Evolutionary conservation across 2,888 invertebrate genomes (phyloP), one percentile per base, ranked within the genome.

Genomic region (Sceliomorpha sp.): DNA sequence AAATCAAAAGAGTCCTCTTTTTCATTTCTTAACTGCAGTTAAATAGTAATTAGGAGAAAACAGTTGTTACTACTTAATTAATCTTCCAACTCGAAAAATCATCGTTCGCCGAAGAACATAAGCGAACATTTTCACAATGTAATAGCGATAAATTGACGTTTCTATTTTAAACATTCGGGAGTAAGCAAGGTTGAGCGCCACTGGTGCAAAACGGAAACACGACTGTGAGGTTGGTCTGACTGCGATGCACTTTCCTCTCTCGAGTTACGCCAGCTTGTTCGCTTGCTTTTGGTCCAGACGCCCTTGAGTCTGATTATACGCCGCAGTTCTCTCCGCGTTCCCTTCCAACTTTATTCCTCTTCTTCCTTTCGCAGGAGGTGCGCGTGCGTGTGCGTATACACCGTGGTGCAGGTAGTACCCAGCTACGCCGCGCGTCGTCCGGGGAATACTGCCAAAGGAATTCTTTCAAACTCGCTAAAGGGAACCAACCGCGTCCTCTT

Each of bases 231-330:
- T 64, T 62, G 50, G 66, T 71, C 66, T 62, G 67, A 56, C 71
- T 72, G 62, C 56, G 75, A 73, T 78, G 79, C 76, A 76, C 79
- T 80, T 80, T 78, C 72, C 74, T 74, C 78, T 75, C 71, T 73
- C 72, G 48, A 72, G 70, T 72, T 72, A 66, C 69, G 39, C 32
- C 56, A 47, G 60, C 53, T 55, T 67, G 60, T 63, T 59, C 39
- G 51, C 42, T 70, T 32, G 71, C 63, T 80, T 79, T 80, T 79
- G 75, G 78, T 77, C 77, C 82, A 81, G 83, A 84, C 80, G 81
- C 82, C 83, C 84, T 84, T 83, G 83, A 84, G 82, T 83, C 80
- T 79, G 83, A 84, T 83, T 84, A 81, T 80, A 84, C 77, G 74
- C 76, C 76, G 71, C 71, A 60, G 48, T 45, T 62, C 70, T 72